These are phyloP conservation scores for Anneissia japonica DNA, from an alignment of 35 echinoderm and acorn worm species.

Conservation along the genomic window DNA sequence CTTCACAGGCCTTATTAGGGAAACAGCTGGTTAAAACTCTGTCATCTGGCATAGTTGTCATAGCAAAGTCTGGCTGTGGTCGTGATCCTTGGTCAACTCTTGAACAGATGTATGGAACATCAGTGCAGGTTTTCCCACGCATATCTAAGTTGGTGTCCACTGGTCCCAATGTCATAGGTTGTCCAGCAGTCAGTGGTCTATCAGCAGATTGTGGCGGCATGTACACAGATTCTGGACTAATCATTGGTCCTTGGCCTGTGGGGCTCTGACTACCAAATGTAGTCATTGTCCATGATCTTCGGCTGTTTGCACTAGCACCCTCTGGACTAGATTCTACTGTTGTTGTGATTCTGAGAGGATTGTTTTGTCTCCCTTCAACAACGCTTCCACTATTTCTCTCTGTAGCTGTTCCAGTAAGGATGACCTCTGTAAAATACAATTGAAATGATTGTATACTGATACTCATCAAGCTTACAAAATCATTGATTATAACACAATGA, in stretches of 20 bases:
- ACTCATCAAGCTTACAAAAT: too few relatives aligned
- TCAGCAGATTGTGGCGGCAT: slow-evolving; percentile 32
- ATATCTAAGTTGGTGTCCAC: slow-evolving; percentile 54
- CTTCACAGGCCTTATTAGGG: slow-evolving; percentile 44
- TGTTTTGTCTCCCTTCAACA: slow-evolving; percentile 48
- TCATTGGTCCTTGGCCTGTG: slow-evolving; percentile 41
- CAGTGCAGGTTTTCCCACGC: slow-evolving; percentile 18
- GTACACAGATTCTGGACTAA: slow-evolving; percentile 21
- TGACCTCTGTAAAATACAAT: slow-evolving; percentile 6
- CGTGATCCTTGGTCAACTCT: not conserved
- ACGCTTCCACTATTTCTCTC: not conserved
- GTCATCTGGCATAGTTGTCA: slow-evolving; percentile 48
- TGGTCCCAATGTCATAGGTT: slow-evolving; percentile 19
- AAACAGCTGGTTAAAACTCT: slow-evolving; percentile 77
- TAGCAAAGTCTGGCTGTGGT: not conserved
- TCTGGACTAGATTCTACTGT: slow-evolving; percentile 36
- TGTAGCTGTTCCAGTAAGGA: not conserved
- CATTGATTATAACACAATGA: too few relatives aligned
- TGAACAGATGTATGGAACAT: slow-evolving; percentile 66
- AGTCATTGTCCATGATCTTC: slow-evolving; percentile 53
- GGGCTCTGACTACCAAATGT: slow-evolving; percentile 60
- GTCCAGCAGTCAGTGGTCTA: not conserved
- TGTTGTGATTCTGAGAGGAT: slow-evolving; percentile 40
- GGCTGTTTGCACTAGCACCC: slow-evolving; percentile 46
- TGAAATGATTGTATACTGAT: too few relatives aligned